Evolutionary conservation across 2,888 invertebrate species (phyloP), one percentile per base, ranked within the genome.

Genomic region (Hyposoter dolosus): DNA sequence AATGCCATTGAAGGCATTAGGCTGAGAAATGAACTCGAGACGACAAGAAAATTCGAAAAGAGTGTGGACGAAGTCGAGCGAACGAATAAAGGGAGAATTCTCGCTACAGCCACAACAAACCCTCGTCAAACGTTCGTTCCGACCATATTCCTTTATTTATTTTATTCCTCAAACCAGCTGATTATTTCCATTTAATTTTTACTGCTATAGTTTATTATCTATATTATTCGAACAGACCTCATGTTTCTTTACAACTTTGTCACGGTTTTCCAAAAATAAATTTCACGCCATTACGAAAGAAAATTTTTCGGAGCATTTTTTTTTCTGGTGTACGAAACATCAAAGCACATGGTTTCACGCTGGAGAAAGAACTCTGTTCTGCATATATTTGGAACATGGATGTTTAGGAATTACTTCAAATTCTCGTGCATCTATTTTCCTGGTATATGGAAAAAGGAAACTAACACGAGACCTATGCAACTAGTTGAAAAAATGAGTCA

Each of bases 81-180:
- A 72, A 19, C 72, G 53, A 6, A 35, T 56, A 53, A 28, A 72
- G 35, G 35, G 23, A 72, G 15, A 47, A 9, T 63, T 53, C n/a
- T 65, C 65, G 19, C 63, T 56, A 32, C 63, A 83, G 76, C 77
- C 80, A 80, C 76, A 80, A 80, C 80, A 76, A 76, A 86, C 85
- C 85, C 83, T 86, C 85, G 85, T 86, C 85, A 83, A 83, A 83
- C 80, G 79, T 68, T 80, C 76, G 83, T 83, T 80, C 72, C 68
- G 50, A 56, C 32, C 28, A 83, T 23, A 65, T 23, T 68, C 60
- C 43, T 69, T 75, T 82, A 72, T 79, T 79, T 80, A 76, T 72
- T 43, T 68, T 72, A 23, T 43, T 60, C 66, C 23, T 56, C 12
- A 7, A 9, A 32, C 66, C 28, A 23, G 65, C 19, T 35, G 9